Base-by-base conservation (phyloP, 2,888 invertebrate species). In the Orthosia cruda region DNA sequence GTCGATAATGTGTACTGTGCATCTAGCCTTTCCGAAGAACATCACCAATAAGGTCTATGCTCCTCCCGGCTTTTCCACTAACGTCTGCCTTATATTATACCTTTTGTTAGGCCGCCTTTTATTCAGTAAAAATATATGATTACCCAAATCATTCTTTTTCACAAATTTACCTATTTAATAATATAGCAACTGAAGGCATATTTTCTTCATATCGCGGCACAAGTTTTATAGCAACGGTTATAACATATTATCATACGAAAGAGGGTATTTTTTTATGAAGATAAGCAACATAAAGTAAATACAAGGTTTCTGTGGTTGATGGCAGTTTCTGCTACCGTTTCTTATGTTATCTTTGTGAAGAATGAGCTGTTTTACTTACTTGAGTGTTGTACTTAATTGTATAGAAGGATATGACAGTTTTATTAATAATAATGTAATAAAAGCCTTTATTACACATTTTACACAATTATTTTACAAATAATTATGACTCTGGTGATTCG, bases 291-390 rank as follows among this genome's bases (percentile, higher is more conserved):
- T 71, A 61, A 70, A 81, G 63, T 71, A 67, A 71, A 74, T 74
- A 54, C 55, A 67, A 26, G 61, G 32, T 32, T n/a, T 54, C 63
- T 81, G 74, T 78, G 49, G 62, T 82, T 81, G 82, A 84, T 82
- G 71, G 47, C 32, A 52, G 49, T 59, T 65, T 69, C 18, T 65
- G 54, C 26, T 26, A 55, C 13, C 52, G 23, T 80, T 66, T 65
- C 55, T 71, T 73, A 62, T 83, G 63, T 80, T 72, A 74, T 81
- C 68, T 79, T 66, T 74, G 69, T 76, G 75, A 83, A 64, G 54
- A 68, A 74, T 72, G 77, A 69, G 13, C 26, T 23, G 61, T 54
- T 54, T 12, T 62, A 12, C 26, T 57, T 32, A 9, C 16, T 82
- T 64, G 12, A 55, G 11, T 16, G 47, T n/a, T n/a, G n/a, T n/a